phyloP scores from a whole-genome alignment of 2,888 invertebrate genomes.

The Agrochola litura region DNA sequence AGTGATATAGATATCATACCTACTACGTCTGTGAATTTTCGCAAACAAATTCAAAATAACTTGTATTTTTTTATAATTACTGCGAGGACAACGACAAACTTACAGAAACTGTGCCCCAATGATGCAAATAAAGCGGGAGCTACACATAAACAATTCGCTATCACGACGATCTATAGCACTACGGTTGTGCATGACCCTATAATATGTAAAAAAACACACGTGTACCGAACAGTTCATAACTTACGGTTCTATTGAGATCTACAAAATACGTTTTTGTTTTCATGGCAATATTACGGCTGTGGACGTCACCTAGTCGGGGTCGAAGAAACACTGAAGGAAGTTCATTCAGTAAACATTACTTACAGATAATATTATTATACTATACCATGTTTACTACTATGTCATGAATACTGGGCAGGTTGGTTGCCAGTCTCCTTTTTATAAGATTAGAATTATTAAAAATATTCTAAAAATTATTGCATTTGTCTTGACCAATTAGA shows the following conservation, averaged over 20 bases:
- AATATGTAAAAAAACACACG: conserved; percentile 59
- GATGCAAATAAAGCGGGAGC: conserved; percentile 29
- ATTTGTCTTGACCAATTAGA: not conserved
- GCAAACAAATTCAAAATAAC: not conserved
- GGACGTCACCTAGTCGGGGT: conserved; percentile 19
- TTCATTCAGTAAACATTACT: conserved; percentile 13
- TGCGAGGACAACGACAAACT: conserved; percentile 8
- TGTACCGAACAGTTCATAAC: conserved; percentile 75
- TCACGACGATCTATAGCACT: conserved; percentile 64
- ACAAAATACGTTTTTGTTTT: conserved; percentile 76
- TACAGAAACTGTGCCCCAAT: conserved; percentile 48
- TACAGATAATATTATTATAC: conserved; percentile 24
- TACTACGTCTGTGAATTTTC: not conserved
- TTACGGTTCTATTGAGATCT: conserved; percentile 87
- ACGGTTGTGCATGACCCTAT: conserved; percentile 65
- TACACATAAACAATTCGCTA: conserved; percentile 69
- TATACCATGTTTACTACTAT: conserved; percentile 8
- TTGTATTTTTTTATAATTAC: not conserved
- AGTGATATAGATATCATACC: not conserved
- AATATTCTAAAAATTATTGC: not conserved
- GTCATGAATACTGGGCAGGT: not conserved
- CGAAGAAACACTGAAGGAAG: conserved; percentile 23
- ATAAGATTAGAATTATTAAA: not conserved
- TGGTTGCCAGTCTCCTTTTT: conserved; percentile 13
- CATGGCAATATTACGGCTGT: conserved; percentile 78